Base-by-base conservation (phyloP, 1,140 invertebrate genomes). In the Pararge aegeria region DNA sequence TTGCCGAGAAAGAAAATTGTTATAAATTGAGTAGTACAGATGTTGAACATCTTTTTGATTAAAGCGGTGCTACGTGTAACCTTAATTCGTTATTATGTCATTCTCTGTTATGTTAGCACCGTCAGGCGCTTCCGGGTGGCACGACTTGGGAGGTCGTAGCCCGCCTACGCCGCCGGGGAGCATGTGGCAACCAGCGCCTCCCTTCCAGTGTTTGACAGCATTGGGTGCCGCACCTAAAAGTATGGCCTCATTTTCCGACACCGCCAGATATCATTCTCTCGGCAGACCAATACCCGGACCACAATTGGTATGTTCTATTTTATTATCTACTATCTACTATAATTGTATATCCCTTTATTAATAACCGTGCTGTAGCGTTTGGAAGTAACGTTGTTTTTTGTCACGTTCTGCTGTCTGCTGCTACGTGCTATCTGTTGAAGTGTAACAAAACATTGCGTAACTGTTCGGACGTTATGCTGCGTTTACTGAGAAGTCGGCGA, bases 131-230 rank as follows among this genome's bases (percentile, higher is more conserved):
- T 70, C 72, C 1, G 68, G 73, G 0, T 78, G 73, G 70, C 54
- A 69, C 10, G 83, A 82, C 5, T 50, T 48, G 0, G 48, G 64
- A 0, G 66, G 64, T 0, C 76, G 83, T 9, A 78, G 81, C 18
- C 80, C 80, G 0, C 85, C 80, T 0, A 81, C 82, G 0, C 83
- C 91, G 0, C 79, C 91, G 2, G 90, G 90, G 40, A 90, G 90
- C 37, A 64, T 91, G 10, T 92, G 91, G 91, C 74, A 89, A 61
- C 91, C 94, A 0, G 92, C 92, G 1, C 94, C 94, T 1, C 93
- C 94, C 0, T 96, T 97, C 80, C 95, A 96, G 64, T 96, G 95
- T 69, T 77, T 97, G 16, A 91, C 93, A 66, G 92, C 94, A 0
- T 80, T 97, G 9, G 95, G 95, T 0, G 92, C 91, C 0, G 91